phyloP scores from a whole-genome alignment of 2,888 invertebrate species.

The Apeira syringaria region DNA sequence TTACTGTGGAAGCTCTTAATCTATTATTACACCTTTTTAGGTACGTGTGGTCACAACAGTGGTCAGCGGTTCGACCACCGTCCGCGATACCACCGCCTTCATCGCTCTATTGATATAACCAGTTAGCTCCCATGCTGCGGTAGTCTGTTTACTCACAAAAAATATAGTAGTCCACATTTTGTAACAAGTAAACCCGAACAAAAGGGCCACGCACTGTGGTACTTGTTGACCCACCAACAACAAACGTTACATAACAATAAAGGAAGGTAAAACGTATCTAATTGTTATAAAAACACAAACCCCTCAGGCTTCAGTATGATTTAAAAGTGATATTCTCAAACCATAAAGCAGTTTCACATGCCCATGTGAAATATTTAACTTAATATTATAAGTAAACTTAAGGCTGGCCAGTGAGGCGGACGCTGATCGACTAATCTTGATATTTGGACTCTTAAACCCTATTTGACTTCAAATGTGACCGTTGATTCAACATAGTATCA shows the following conservation, averaged over 20 bases:
- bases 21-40: constrained; percentile 24
- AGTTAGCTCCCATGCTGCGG: constrained; percentile 55
- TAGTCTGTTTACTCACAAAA: constrained; percentile 49
- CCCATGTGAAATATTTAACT: constrained; percentile 81
- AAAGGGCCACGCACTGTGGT: constrained; percentile 51
- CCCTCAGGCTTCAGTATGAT: constrained; percentile 66
- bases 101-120: constrained; percentile 54
- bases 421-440: constrained; percentile 44
- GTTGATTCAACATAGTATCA: too few relatives aligned
- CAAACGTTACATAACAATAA: constrained; percentile 66
- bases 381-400: constrained; percentile 83
- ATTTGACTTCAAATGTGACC: too few relatives aligned
- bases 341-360: constrained; percentile 81
- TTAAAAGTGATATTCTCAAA: constrained; percentile 80
- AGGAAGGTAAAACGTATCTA: constrained; percentile 75
- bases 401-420: constrained; percentile 42
- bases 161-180: constrained; percentile 77
- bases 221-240: constrained; percentile 64
- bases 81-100: constrained; percentile 21
- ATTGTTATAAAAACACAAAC: constrained; percentile 80
- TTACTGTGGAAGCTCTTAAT: constrained; percentile 27
- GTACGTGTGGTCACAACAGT: constrained; percentile 13
- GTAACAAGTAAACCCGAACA: constrained; percentile 73
- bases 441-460: constrained; percentile 33
- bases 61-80: constrained; percentile 14